Evolutionary conservation across 2,797 vertebrate genomes (phyloP).

Genomic region (Pangasius mekongensis): DNA sequence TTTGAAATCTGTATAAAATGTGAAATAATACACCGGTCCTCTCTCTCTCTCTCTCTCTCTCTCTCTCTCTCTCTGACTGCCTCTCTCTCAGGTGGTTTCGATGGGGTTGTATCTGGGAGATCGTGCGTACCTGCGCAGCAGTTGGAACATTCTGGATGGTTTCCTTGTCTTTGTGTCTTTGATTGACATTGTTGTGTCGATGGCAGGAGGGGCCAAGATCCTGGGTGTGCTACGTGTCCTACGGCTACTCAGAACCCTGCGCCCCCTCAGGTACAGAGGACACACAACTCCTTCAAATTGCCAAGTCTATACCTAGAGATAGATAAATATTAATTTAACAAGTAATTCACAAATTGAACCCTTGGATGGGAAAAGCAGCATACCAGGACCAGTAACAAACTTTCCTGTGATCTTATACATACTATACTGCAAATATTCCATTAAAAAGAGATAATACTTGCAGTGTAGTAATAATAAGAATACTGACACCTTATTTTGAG

Average conservation of each 20-base stretch:
- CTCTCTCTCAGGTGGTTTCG: constrained; percentile 79
- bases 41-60: constrained; percentile 13
- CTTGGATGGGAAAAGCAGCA: neutral
- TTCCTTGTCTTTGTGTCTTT: constrained; percentile 88
- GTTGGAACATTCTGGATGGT: constrained; percentile 88
- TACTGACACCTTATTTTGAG: neutral
- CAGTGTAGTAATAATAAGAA: neutral
- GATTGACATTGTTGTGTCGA: constrained; percentile 85
- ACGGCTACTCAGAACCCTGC: constrained; percentile 81
- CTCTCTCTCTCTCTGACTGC: constrained; percentile 12
- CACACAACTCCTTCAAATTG: neutral
- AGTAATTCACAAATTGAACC: neutral
- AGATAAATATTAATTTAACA: neutral
- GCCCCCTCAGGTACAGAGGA: constrained; percentile 80
- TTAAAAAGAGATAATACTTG: neutral
- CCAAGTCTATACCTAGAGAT: neutral
- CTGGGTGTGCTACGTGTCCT: constrained; percentile 86
- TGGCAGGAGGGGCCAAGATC: constrained; percentile 87
- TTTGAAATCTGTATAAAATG: neutral
- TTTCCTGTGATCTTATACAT: neutral
- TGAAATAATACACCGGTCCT: neutral
- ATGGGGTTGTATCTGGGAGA: constrained; percentile 84
- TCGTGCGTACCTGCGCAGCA: constrained; percentile 85
- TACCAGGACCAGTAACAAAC: neutral
- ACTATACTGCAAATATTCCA: neutral